Base-by-base conservation (phyloP, 2,113 vertebrate genomes). In the Spea multiplicata region DNA sequence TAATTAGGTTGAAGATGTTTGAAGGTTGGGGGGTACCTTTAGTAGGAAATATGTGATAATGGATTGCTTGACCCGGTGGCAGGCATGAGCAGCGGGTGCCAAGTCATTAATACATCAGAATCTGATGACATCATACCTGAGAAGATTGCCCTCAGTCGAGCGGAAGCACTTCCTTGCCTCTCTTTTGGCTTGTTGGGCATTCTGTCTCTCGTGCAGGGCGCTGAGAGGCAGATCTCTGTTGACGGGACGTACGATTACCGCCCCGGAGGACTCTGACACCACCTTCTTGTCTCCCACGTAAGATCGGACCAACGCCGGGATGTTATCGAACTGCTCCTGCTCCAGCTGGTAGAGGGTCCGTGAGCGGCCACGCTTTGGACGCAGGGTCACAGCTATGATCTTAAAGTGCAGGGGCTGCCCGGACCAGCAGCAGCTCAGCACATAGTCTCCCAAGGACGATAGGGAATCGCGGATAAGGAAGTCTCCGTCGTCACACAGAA, bases 261-360 rank as follows among this genome's bases (percentile, higher is more conserved):
- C 93, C 5, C 94, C 92, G 0, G 93, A 93, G 66, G 84, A 86
- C 61, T 91, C 87, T 2, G 95, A 96, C 81, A 96, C 86, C 9
- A 92, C 87, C 5, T 69, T 87, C 12, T 85, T 90, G 2, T 86
- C 86, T 0, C 90, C 91, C 76, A 95, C 86, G 0, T 96, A 92
- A 84, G 92, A 95, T 1, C 70, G 90, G 46, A 97, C 88, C 71
- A 97, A 89, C 45, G 93, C 92, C 0, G 94, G 91, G 48, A 96
- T 84, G 14, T 90, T 96, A 84, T 93, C 89, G 45, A 96, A 96
- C 77, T 89, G 92, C 64, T 97, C 95, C 53, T 94, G 91, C 84
- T 96, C 94, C 13, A 97, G 92, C 87, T 96, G 95, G 88, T 93
- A 96, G 79, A 95, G 89, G 79, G 91, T 91, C 44, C 89, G 76